Base-by-base conservation (phyloP, 2,888 invertebrate genomes). In the Drosophila subsilvestris region DNA sequence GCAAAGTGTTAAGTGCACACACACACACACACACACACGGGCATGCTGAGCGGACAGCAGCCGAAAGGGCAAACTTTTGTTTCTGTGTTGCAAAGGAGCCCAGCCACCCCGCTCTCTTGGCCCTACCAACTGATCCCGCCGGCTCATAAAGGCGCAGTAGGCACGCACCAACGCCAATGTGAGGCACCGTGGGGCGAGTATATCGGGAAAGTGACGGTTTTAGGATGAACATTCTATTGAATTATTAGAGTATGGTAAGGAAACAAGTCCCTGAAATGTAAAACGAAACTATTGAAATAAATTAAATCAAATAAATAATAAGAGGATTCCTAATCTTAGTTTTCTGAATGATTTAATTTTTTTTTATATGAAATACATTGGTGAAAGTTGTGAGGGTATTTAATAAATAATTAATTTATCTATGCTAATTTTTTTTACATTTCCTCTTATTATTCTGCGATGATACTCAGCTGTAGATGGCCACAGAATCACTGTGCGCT, bases 1-100 rank as follows among this genome's bases (percentile, higher is more conserved):
- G 76, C 69, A 83, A 83, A 80, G 85, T 85, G 82, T 74, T 80
- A 78, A 77, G 85, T 77, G 84, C 59, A 73, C 72, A 44, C 66
- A 53, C 58, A 27, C 17, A 18, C 50, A 47, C 47, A 25, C 25
- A 25, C 25, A 22, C 22, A 18, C 50, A 47, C 47, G 53, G 42
- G 57, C 43, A 56, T 12, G 87, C 65, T 74, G 73, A 48, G 59
- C 63, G 56, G 58, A 57, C 62, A 62, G 57, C 69, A 77, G 76
- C 69, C 75, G 59, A 78, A 76, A 68, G 67, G 75, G 72, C 74
- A 76, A 82, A 80, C 75, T 79, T 76, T 84, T 76, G 74, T 73
- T 70, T 70, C 68, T 74, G 65, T 59, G 74, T 65, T 57, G 74
- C 63, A 43, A 49, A 29, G 45, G 12, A 43, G 50, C 25, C 51